A percentile compares a stretch with the other conserved stretches of the same genome.
These are phyloP conservation scores for Tenodera sinensis DNA, from an alignment of 2,888 invertebrate genomes.

Conservation along the genomic window DNA sequence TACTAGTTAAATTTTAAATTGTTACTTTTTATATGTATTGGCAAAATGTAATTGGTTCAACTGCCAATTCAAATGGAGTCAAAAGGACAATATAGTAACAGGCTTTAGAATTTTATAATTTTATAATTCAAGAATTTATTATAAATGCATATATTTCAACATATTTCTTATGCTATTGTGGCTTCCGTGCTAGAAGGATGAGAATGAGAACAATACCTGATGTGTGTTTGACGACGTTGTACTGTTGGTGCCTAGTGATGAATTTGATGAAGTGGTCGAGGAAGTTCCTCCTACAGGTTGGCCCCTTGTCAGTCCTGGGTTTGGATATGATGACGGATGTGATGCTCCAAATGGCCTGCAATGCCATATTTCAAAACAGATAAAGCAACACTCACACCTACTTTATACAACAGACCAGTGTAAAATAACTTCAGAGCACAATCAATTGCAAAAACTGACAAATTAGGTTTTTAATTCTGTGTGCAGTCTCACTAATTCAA, in stretches of 20 bases:
- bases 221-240: conserved; percentile 43
- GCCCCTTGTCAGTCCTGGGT: conserved; percentile 34
- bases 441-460: too few species aligned
- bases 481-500: too few species aligned
- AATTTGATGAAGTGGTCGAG: conserved; percentile 37
- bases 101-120: too few species aligned
- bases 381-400: too few species aligned
- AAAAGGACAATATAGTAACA: too few species aligned
- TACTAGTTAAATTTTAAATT: too few species aligned
- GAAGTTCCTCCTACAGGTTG: conserved; percentile 41
- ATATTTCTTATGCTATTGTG: neutral
- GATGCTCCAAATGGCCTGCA: conserved; percentile 24
- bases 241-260: conserved; percentile 49
- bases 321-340: conserved; percentile 17
- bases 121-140: neutral
- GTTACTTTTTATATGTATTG: too few species aligned
- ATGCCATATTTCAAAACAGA: neutral
- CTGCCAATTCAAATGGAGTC: too few species aligned
- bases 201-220: conserved; percentile 33
- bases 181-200: neutral
- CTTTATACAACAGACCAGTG: neutral
- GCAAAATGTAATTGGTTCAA: too few species aligned
- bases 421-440: too few species aligned
- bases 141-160: neutral
- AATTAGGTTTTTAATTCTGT: too few species aligned